These are phyloP conservation scores for Steinernema feltiae DNA, from an alignment of 1,140 invertebrate species.

Conservation along the genomic window DNA sequence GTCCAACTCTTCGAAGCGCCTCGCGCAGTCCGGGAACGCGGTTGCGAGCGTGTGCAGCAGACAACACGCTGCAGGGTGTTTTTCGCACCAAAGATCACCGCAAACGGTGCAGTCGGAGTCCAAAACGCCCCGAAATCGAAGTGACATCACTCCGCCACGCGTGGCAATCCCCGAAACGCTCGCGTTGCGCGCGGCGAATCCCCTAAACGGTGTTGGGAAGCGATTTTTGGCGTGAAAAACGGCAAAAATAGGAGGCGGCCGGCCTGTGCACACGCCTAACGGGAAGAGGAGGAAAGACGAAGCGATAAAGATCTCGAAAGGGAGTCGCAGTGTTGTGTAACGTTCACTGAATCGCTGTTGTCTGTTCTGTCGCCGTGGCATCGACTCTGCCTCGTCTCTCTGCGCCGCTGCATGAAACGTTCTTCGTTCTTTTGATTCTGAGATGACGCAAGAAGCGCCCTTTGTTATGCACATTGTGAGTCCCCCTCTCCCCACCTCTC, in stretches of 20 bases:
- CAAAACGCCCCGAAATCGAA: not conserved
- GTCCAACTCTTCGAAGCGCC: too few relatives aligned
- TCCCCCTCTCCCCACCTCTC: not conserved
- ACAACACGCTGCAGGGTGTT: too few relatives aligned
- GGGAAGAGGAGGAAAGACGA: constrained; percentile 1
- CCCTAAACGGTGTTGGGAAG: not conserved
- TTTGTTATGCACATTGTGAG: constrained; percentile 5
- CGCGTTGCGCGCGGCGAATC: not conserved
- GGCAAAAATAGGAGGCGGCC: not conserved
- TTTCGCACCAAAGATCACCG: not conserved
- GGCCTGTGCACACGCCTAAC: not conserved
- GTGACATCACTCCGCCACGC: not conserved
- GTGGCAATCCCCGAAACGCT: not conserved
- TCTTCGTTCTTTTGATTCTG: not conserved
- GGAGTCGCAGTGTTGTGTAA: not conserved
- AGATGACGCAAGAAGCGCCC: not conserved
- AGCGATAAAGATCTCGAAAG: constrained; percentile 5
- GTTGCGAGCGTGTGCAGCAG: too few relatives aligned
- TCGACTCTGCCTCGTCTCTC: too few relatives aligned
- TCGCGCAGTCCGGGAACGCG: too few relatives aligned
- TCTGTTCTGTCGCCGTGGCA: not conserved
- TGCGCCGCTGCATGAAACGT: not conserved
- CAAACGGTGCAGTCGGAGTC: not conserved
- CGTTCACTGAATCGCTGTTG: constrained; percentile 7
- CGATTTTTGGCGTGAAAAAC: not conserved